Evolutionary conservation across 1,140 invertebrate species (phyloP), one percentile per base, ranked within the genome.

Genomic region (Lineus longissimus): DNA sequence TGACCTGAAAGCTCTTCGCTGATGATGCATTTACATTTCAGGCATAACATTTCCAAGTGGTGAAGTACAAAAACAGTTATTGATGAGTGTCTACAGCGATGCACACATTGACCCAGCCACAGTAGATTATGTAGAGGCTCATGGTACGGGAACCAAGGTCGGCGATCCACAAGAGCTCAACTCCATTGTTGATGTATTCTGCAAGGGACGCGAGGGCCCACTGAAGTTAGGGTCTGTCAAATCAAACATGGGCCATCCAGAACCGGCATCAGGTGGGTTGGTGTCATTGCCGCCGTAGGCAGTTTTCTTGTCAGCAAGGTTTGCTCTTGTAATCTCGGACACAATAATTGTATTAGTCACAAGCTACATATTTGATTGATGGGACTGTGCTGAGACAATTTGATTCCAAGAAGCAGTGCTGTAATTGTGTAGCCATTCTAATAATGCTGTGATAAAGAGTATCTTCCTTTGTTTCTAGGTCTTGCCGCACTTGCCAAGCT

Each of bases 171-270:
- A 97, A 79, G 96, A 98, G 85, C 88, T 95, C 0, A 95, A 96
- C 75, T 91, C 93, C 0, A 94, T 98, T 62, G 89, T 89, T 0
- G 90, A 94, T 58, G 85, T 96, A 25, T 97, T 98, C 81, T 97
- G 94, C 80, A 89, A 79, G 62, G 71, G 59, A 22, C 72, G 95
- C 9, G 84, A 86, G 13, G 82, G 80, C 0, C 93, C 95, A 1
- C 82, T 98, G 22, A 77, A 96, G 1, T 89, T 99, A 73, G 96
- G 96, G 1, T 97, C 95, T 0, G 91, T 97, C 0, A 99, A 99
- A 78, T 95, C 93, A 1, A 99, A 98, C 81, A 96, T 98, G 92
- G 96, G 96, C 0, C 96, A 99, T 74, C 89, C 94, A 2, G 95
- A 98, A 80, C 90, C 94, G 2, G 93, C 94, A 0, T 97, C 94